Percentiles rank a stretch among this genome's conserved stretches.
Conservation (phyloP, 2,113 vertebrate genomes). For the Corydoras sp. region DNA sequence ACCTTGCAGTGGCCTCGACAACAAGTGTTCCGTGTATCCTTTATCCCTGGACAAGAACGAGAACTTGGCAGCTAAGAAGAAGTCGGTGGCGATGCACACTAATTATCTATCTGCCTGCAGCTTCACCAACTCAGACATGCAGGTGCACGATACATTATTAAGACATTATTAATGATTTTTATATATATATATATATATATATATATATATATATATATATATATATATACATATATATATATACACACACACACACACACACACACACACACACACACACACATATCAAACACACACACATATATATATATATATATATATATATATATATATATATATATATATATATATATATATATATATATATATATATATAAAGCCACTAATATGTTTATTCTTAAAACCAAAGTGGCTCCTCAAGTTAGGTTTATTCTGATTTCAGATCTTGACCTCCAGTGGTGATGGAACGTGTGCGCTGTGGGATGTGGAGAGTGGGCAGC, state of each 20-base stretch:
- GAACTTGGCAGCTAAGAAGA: slow-evolving; percentile 97
- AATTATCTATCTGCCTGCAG: slow-evolving; percentile 98
- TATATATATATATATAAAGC: no score
- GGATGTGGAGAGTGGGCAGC: slow-evolving; percentile 99
- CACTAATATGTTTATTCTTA: no score
- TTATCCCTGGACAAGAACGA: slow-evolving; percentile 98
- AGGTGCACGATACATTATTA: not conserved
- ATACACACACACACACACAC: no score
- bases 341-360: no score
- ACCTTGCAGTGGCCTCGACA: slow-evolving; percentile 81
- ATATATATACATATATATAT: no score
- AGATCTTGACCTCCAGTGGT: slow-evolving; percentile 95
- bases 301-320: no score
- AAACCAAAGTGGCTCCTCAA: no score
- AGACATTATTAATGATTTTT: not conserved
- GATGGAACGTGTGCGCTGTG: slow-evolving; percentile 95
- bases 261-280: no score
- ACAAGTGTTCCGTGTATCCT: slow-evolving; percentile 98
- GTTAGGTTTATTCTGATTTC: slow-evolving; percentile 16
- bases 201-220: no score
- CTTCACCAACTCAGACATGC: slow-evolving; percentile 91
- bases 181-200: no score
- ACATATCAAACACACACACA: no score
- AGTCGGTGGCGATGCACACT: slow-evolving; percentile 98
- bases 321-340: no score